phyloP scores from a whole-genome alignment of 2,797 vertebrate species.

The Ciconia nigra region DNA sequence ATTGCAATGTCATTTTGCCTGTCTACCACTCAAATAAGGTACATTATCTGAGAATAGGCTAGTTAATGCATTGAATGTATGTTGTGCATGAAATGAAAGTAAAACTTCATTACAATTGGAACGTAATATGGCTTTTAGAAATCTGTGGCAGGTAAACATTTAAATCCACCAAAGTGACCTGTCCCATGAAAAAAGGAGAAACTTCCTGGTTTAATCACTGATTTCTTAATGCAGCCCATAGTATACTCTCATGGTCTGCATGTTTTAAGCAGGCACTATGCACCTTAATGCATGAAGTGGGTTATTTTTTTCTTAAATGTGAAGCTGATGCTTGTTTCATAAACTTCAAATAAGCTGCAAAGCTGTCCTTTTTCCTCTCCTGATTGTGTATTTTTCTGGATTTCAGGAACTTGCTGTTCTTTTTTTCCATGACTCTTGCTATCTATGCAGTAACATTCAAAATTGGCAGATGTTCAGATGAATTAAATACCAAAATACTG shows the following conservation, averaged over 20 bases:
- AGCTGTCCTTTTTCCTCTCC: not conserved
- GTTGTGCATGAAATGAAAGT: not conserved
- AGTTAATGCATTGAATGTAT: not conserved
- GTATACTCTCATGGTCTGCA: not conserved
- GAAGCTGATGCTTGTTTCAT: not conserved
- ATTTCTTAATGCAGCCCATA: not conserved
- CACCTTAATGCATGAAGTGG: not conserved
- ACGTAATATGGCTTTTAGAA: not conserved
- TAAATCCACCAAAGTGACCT: not conserved
- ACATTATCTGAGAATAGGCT: not conserved
- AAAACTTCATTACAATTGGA: not conserved
- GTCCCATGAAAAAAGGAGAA: not conserved
- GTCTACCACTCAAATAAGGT: not conserved
- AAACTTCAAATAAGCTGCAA: not conserved
- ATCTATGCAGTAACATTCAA: not conserved
- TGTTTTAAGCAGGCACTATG: not conserved
- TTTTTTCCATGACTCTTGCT: not conserved
- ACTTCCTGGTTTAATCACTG: not conserved
- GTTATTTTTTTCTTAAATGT: not conserved
- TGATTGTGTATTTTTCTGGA: not conserved
- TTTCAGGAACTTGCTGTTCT: not conserved
- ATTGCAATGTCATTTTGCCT: not conserved
- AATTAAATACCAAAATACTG: not conserved
- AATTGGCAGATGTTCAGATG: not conserved
- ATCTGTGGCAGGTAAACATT: not conserved